phyloP scores from a whole-genome alignment of 2,113 vertebrate genomes.

The Cyprinodon tularosa region DNA sequence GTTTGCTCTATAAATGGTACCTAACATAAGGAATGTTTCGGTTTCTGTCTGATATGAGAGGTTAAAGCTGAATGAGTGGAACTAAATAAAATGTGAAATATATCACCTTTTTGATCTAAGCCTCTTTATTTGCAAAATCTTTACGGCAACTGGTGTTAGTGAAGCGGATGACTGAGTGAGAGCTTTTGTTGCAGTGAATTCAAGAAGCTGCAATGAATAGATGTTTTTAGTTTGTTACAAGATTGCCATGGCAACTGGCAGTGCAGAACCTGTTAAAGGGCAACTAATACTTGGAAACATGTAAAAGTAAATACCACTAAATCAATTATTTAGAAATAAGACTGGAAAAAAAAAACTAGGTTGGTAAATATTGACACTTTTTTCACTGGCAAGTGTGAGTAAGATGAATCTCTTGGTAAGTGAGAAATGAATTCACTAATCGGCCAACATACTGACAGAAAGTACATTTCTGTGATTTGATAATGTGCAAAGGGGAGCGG shows the following conservation, averaged over 20 bases:
- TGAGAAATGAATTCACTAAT: background rate
- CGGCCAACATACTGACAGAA: too few relatives aligned
- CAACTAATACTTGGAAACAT: background rate
- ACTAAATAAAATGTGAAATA: slow-evolving; percentile 80
- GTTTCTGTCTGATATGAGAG: slow-evolving; percentile 43
- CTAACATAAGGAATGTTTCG: slow-evolving; percentile 35
- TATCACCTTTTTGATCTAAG: slow-evolving; percentile 32
- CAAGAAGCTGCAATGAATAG: background rate
- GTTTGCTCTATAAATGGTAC: slow-evolving; percentile 56
- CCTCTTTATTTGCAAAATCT: slow-evolving; percentile 22
- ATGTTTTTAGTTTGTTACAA: background rate
- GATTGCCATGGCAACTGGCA: background rate
- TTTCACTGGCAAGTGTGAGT: background rate
- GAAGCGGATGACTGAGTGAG: background rate
- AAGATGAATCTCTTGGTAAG: background rate
- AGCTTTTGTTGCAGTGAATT: background rate
- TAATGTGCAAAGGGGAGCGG: too few relatives aligned
- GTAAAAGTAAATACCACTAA: background rate
- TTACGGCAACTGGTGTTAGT: background rate
- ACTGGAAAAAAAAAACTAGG: background rate
- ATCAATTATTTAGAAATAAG: background rate
- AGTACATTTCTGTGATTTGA: too few relatives aligned
- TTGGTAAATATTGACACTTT: background rate
- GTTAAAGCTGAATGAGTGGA: slow-evolving; percentile 61
- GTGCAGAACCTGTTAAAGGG: background rate